Conservation (phyloP, 2,888 invertebrate species). For the Melinaea menophilus region DNA sequence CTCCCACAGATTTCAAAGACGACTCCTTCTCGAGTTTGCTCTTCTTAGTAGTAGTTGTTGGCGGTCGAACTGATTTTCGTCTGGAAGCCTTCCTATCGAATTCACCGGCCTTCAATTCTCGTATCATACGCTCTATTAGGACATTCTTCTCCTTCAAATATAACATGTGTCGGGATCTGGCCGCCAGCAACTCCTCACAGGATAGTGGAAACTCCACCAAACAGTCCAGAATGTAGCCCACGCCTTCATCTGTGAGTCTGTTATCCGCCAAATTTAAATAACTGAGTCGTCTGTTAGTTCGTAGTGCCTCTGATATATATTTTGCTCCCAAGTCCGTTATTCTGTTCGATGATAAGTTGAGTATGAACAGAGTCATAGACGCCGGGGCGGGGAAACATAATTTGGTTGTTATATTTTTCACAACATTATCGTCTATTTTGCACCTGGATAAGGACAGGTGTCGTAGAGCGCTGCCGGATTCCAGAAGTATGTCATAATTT, state of each 20-base stretch:
- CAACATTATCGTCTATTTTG: constrained; percentile 43
- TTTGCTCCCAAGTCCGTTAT: constrained; percentile 52
- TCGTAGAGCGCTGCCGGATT: constrained; percentile 36
- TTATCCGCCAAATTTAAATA: constrained; percentile 57
- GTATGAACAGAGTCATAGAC: constrained; percentile 42
- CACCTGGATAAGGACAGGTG: constrained; percentile 52
- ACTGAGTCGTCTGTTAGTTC: constrained; percentile 46
- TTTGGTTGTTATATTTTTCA: constrained; percentile 42
- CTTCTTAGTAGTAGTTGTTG: constrained; percentile 28
- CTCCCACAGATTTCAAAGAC: constrained; percentile 34
- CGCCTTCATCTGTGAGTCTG: constrained; percentile 49
- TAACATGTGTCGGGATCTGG: constrained; percentile 34
- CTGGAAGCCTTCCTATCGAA: constrained; percentile 34
- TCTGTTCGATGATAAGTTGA: constrained; percentile 53
- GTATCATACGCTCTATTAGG: constrained; percentile 32
- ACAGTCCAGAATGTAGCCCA: constrained; percentile 36
- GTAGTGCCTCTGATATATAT: constrained; percentile 42
- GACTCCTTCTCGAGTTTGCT: constrained; percentile 38
- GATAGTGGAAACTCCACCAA: constrained; percentile 46
- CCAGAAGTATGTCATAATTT: constrained; percentile 47
- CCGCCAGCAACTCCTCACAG: constrained; percentile 40
- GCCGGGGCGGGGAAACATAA: constrained; percentile 41
- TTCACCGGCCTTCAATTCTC: constrained; percentile 38
- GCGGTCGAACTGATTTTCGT: constrained; percentile 29
- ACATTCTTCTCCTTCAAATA: constrained; percentile 42